phyloP scores from a whole-genome alignment of 1,140 invertebrate genomes.

The Drosophila yakuba region DNA sequence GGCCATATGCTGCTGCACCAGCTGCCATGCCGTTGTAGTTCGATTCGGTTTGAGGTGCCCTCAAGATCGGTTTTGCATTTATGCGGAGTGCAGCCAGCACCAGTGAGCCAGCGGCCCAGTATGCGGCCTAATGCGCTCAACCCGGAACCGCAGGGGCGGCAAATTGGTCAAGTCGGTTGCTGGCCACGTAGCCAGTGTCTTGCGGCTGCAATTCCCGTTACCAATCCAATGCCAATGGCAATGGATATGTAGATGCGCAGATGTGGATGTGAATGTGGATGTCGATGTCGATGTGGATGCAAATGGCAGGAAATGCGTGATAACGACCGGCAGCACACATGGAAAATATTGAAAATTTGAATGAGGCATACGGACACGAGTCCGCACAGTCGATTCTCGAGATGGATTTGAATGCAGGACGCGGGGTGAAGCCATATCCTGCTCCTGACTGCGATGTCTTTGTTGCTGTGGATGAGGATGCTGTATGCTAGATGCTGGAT shows the following conservation, averaged over 20 bases:
- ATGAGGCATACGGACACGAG: constrained; percentile 27
- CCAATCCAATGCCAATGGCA: constrained; percentile 36
- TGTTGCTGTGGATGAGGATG: constrained; percentile 16
- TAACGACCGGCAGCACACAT: constrained; percentile 69
- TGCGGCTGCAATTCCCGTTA: constrained; percentile 29
- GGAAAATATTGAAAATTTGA: constrained; percentile 75
- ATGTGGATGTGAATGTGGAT: constrained; percentile 2
- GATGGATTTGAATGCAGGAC: constrained; percentile 43
- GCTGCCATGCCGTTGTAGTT: neutral
- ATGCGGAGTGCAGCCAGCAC: neutral
- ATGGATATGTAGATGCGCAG: constrained; percentile 1
- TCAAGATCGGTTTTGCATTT: constrained; percentile 12
- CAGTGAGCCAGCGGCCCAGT: neutral
- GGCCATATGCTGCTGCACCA: neutral
- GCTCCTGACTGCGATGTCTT: constrained; percentile 44
- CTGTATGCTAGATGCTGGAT: too few relatives aligned
- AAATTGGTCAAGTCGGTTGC: constrained; percentile 71
- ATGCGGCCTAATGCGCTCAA: constrained; percentile 58
- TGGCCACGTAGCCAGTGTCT: constrained; percentile 40
- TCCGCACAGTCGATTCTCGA: constrained; percentile 16
- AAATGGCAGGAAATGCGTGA: constrained; percentile 82
- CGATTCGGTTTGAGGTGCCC: neutral
- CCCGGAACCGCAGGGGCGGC: constrained; percentile 70
- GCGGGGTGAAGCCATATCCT: constrained; percentile 19
- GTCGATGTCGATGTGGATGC: constrained; percentile 44